These are phyloP conservation scores for Acropternis orthonyx DNA, from an alignment of 2,797 vertebrate genomes.

Conservation along the genomic window DNA sequence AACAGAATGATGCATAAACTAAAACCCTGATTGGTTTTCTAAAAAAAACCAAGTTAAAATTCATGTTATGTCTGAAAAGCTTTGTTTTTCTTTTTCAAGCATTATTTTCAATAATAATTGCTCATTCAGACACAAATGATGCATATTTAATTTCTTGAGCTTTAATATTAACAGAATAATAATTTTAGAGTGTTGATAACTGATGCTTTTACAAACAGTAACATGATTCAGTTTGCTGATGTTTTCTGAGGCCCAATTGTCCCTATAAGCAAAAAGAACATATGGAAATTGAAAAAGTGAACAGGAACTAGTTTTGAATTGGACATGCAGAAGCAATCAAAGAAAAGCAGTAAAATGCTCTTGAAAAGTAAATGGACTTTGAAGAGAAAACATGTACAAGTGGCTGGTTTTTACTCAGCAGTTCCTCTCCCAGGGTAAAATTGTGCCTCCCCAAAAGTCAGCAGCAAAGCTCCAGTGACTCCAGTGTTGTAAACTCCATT, in stretches of 20 bases:
- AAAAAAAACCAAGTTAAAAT: constrained; percentile 64
- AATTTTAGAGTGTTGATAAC: background rate
- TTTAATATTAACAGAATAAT: constrained; percentile 49
- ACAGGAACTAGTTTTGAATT: background rate
- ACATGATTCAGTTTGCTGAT: background rate
- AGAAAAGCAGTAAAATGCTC: background rate
- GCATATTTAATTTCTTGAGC: constrained; percentile 66
- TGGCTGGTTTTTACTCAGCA: background rate
- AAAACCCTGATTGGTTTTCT: constrained; percentile 68
- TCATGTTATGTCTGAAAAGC: constrained; percentile 61
- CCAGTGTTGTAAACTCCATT: background rate
- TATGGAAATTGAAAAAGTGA: background rate
- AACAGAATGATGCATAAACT: constrained; percentile 72
- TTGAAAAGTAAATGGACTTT: background rate
- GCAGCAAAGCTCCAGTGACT: background rate
- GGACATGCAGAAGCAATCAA: background rate
- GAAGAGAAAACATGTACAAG: background rate
- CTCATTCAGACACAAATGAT: constrained; percentile 71
- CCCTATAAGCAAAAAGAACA: background rate
- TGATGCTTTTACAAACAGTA: background rate
- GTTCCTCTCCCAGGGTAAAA: background rate
- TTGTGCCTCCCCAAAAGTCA: background rate
- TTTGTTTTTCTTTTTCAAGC: constrained; percentile 67
- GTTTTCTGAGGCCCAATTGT: background rate
- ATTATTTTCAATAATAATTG: constrained; percentile 71